Percentiles rank a stretch among this genome's conserved stretches.
Evolutionary conservation across 2,888 invertebrate genomes (phyloP).

Genomic region (Itoplectis maculator): DNA sequence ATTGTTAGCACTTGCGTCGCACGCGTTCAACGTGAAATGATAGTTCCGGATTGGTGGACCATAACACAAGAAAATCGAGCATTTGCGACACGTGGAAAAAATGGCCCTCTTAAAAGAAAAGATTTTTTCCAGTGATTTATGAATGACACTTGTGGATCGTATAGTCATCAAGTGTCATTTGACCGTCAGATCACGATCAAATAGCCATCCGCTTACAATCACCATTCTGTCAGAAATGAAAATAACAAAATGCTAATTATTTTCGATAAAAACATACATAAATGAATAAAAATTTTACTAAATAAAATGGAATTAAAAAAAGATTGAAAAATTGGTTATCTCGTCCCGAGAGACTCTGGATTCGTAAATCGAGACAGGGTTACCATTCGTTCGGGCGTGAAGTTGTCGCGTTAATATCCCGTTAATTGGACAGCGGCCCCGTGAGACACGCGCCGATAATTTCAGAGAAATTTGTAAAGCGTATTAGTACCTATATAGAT

Average conservation of each 20-base stretch:
- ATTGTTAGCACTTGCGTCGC: background rate
- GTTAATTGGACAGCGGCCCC: background rate
- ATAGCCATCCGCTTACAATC: too few relatives aligned
- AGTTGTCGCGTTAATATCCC: slow-evolving; percentile 7
- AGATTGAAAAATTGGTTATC: background rate
- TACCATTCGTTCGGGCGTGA: background rate
- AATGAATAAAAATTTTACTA: too few relatives aligned
- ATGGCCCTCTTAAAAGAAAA: too few relatives aligned
- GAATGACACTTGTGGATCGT: too few relatives aligned
- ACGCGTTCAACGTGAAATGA: background rate
- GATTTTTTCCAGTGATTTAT: background rate
- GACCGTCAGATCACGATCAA: too few relatives aligned
- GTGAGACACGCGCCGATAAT: slow-evolving; percentile 16
- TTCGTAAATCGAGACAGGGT: background rate
- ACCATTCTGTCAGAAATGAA: too few relatives aligned
- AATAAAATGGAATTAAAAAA: too few relatives aligned
- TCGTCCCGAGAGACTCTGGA: background rate
- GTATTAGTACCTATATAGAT: background rate
- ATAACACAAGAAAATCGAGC: background rate
- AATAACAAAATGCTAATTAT: too few relatives aligned
- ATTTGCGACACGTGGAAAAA: background rate
- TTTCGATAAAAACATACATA: too few relatives aligned
- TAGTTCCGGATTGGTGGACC: background rate
- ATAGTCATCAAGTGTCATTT: too few relatives aligned
- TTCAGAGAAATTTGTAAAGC: slow-evolving; percentile 8